phyloP scores from a whole-genome alignment of 2,113 vertebrate genomes.

The Garra rufa region DNA sequence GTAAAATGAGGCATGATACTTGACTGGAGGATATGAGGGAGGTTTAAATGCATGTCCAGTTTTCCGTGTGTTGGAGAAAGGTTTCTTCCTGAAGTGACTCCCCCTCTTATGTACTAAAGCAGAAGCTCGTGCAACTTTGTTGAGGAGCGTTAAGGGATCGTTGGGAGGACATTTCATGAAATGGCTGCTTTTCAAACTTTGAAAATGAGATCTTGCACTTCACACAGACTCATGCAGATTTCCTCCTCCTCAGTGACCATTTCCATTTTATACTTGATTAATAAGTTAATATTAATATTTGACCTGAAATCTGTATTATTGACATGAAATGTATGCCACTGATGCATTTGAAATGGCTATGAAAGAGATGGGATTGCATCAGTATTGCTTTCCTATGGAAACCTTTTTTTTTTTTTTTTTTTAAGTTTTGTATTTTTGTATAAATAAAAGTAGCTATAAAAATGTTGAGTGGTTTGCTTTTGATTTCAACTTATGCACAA shows the following conservation, averaged over 20 bases:
- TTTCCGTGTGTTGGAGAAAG: conserved; percentile 64
- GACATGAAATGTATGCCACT: conserved; percentile 43
- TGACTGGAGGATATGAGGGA: conserved; percentile 60
- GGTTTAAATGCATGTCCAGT: conserved; percentile 49
- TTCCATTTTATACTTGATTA: conserved; percentile 55
- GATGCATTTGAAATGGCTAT: conserved; percentile 72
- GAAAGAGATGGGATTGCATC: conserved; percentile 89
- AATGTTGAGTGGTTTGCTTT: conserved; percentile 5
- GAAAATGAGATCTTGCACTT: conserved; percentile 55
- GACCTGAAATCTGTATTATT: conserved; percentile 13
- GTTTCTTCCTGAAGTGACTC: conserved; percentile 31
- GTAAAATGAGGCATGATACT: conserved; percentile 54
- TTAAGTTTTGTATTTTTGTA: conserved; percentile 73
- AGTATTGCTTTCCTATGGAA: conserved; percentile 97
- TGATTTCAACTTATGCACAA: too few species aligned
- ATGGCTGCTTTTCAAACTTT: conserved; percentile 67
- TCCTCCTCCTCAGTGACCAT: conserved; percentile 22
- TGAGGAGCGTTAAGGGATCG: background rate
- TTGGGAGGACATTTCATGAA: conserved; percentile 55
- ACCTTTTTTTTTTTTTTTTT: conserved; percentile 89
- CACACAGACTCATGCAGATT: conserved; percentile 53
- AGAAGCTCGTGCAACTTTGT: background rate
- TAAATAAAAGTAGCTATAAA: conserved; percentile 68
- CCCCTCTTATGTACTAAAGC: background rate
- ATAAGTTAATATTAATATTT: conserved; percentile 65